Evolutionary conservation across 2,888 invertebrate species (phyloP).

Genomic region (Zaprionus lineosus): DNA sequence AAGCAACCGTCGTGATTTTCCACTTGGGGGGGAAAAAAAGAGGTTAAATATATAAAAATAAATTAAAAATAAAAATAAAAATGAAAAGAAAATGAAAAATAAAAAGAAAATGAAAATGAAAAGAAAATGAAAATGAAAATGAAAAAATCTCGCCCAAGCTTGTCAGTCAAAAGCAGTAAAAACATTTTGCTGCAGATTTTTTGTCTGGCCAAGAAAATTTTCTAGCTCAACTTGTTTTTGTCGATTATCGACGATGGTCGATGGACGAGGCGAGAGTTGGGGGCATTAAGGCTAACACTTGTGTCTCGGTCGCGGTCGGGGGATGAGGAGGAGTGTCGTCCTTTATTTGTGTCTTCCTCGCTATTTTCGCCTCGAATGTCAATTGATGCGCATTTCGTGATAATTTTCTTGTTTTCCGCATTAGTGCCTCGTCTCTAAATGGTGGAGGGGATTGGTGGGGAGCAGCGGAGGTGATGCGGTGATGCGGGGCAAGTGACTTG

Average conservation of each 20-base stretch:
- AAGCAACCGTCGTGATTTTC: conserved; percentile 36
- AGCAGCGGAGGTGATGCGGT: neutral
- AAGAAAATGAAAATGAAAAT: neutral
- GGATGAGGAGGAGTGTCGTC: neutral
- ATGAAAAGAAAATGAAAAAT: conserved; percentile 7
- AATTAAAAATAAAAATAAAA: neutral
- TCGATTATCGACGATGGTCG: conserved; percentile 36
- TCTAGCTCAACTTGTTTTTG: conserved; percentile 48
- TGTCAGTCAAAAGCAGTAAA: conserved; percentile 50
- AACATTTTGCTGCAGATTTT: conserved; percentile 43
- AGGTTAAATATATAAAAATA: neutral
- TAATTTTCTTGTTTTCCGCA: conserved; percentile 63
- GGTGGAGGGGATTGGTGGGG: neutral
- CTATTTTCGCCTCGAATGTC: conserved; percentile 40
- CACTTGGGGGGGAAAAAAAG: conserved; percentile 9
- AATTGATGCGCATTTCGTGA: conserved; percentile 63
- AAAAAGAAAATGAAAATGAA: neutral
- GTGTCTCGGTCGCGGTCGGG: too few species aligned
- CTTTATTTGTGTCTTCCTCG: conserved; percentile 26
- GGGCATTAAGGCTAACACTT: too few species aligned
- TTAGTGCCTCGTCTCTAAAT: conserved; percentile 41
- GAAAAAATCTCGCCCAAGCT: conserved; percentile 18
- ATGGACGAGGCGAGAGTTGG: too few species aligned
- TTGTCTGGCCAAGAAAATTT: conserved; percentile 44
- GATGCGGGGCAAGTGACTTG: neutral